Evolutionary conservation across 2,888 invertebrate species (phyloP), one percentile per base, ranked within the genome.

Genomic region (Ischnus inquisitorius): DNA sequence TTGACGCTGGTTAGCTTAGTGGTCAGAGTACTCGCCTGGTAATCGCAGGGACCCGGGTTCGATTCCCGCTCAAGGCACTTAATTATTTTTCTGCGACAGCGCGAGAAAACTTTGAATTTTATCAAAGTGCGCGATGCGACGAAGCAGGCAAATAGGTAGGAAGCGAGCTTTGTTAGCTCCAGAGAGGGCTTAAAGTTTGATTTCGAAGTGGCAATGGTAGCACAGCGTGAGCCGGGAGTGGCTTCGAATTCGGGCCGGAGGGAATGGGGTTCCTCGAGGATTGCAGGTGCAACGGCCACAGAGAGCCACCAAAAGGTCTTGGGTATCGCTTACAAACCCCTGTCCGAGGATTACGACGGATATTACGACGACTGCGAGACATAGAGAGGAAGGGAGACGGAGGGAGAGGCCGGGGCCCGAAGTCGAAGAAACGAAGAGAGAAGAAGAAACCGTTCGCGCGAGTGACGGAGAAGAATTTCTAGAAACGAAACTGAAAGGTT

Each of bases 271-370:
- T 60, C 39, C 28, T 41, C 43, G n/a, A 16, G 34, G 51, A 76
- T 48, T 68, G 83, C 83, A 83, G 83, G 83, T 83, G 83, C 80
- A 80, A 25, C 34, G 51, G n/a, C 43, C 41, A 65, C 28, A 10
- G 28, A 22, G 75, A 65, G 69, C 75, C 41, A 71, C 28, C 19
- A 25, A 51, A 51, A 76, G 48, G 76, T 71, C 77, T 68, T 48
- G 83, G 72, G 80, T 83, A 83, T 83, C 83, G 83, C 62, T 83
- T 80, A 77, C 83, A 80, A 77, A 67, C 80, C 43, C 71, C 12
- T 34, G 34, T 76, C 34, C 46, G 68, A 67, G 83, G 72, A 83
- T 83, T 83, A 80, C 77, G 79, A 76, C 76, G 82, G 71, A 84
- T 79, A 77, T 83, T 83, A 83, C 64, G 76, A 72, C 51, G 71